phyloP scores from a whole-genome alignment of 2,888 invertebrate genomes.

The Rhopalosiphum nymphaeae region DNA sequence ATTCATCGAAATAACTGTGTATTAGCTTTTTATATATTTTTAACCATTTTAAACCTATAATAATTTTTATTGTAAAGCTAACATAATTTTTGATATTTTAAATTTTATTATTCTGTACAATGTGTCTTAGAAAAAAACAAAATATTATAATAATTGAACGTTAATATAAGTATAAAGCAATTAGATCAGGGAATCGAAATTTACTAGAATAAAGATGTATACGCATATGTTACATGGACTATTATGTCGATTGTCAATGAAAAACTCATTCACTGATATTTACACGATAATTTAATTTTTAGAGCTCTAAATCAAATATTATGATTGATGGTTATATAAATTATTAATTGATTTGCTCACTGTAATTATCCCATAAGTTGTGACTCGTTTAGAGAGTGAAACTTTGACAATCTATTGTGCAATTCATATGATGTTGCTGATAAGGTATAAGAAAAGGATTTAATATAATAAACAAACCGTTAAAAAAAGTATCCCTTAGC shows the following conservation, averaged over 20 bases:
- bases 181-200: background rate
- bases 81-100: background rate
- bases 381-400: background rate
- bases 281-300: background rate
- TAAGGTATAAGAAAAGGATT: background rate
- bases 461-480: background rate
- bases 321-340: background rate
- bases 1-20: background rate
- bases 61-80: background rate
- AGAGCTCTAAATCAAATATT: background rate
- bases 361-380: background rate
- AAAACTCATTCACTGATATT: background rate
- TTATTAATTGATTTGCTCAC: background rate
- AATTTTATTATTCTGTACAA: background rate
- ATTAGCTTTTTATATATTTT: background rate
- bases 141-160: background rate
- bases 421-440: background rate
- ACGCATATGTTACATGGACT: background rate
- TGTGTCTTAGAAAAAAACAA: background rate
- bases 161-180: background rate
- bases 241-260: background rate
- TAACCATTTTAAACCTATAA: background rate
- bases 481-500: background rate
- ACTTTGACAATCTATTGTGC: background rate
- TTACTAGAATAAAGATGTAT: background rate